Evolutionary conservation across 2,888 invertebrate genomes (phyloP), one percentile per base, ranked within the genome.

Genomic region (Pimpla rufipes): DNA sequence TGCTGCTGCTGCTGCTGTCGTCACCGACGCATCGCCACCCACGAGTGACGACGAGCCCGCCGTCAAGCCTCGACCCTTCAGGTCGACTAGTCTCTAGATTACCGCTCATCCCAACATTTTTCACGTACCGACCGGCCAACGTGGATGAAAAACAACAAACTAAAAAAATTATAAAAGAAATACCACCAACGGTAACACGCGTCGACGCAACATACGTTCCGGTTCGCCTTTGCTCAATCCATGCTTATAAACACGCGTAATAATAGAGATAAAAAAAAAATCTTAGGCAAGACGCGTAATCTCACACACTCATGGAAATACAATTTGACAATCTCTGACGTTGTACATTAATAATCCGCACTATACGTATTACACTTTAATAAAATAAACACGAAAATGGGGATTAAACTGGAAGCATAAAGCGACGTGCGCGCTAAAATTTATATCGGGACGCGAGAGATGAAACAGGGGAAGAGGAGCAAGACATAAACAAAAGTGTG

Each of bases 11-110:
- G 71, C 8, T 47, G 68, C 23, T 35, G 68, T 62, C 18, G 18
- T 23, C 52, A 37, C 40, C 16, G 52, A 50, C 40, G 66, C 62
- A 74, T 62, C 62, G 35, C 62, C 74, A 50, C 50, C 50, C 62
- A 62, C 74, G 62, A 74, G 74, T 74, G 67, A 80, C 75, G 52
- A 74, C 68, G 79, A 80, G 79, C 23, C 52, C 74, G 29, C 67
- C 52, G 59, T 13, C 59, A 52, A 70, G 79, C 16, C 68, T 68
- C 77, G 59, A 77, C 29, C 35, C 47, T 47, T n/a, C 35, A 47
- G 59, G 47, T 45, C 68, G 18, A 4, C 57, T 7, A 21, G 59
- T 37, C 67, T 68, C 57, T 77, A 57, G 59, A 59, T 73, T 59
- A 59, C 37, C 67, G 23, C 57, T 68, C 35, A 66, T 42, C 55